phyloP scores from a whole-genome alignment of 2,797 vertebrate genomes.

The Podarcis siculus region DNA sequence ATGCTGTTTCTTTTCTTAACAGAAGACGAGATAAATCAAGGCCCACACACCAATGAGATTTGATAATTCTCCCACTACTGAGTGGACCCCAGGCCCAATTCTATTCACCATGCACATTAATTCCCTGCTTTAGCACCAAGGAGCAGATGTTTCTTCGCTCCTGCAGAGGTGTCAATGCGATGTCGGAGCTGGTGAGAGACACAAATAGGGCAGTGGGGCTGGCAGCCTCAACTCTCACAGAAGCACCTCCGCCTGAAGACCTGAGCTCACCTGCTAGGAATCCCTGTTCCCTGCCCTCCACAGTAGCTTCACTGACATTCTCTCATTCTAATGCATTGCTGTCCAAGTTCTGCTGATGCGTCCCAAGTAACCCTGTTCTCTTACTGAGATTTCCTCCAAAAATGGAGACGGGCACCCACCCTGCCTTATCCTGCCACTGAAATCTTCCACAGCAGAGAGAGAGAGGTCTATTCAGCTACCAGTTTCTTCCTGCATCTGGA shows the following conservation, averaged over 20 bases:
- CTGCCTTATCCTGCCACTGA: background rate
- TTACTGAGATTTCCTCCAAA: background rate
- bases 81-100: background rate
- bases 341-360: background rate
- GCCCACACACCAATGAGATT: no score
- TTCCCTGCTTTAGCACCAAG: background rate
- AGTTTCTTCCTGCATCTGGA: background rate
- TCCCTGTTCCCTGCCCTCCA: background rate
- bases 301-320: background rate
- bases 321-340: background rate
- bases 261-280: background rate
- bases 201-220: background rate
- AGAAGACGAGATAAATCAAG: background rate
- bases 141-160: constrained; percentile 2
- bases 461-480: background rate
- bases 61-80: background rate
- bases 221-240: background rate
- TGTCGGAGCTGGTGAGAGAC: background rate
- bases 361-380: background rate
- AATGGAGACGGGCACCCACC: background rate
- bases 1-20: background rate
- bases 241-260: background rate
- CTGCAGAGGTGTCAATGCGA: background rate
- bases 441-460: background rate
- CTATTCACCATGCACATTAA: background rate